phyloP scores from a whole-genome alignment of 2,797 vertebrate genomes.

The Sebastes glaucus region DNA sequence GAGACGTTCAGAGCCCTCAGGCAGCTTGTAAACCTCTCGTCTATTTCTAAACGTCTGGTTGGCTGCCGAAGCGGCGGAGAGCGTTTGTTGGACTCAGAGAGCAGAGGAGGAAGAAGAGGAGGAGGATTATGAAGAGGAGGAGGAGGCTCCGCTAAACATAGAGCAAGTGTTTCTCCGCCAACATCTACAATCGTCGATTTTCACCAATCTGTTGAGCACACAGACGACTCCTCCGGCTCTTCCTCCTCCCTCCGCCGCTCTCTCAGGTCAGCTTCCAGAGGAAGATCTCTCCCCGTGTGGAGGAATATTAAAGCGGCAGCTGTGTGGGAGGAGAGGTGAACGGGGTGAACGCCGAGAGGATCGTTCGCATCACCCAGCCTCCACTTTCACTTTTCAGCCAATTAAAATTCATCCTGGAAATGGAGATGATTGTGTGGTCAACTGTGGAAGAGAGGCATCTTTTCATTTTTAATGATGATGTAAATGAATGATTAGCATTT shows the following conservation, averaged over 20 bases:
- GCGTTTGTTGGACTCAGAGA: not conserved
- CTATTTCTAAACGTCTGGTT: slow-evolving; percentile 9
- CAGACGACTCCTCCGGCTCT: slow-evolving; percentile 15
- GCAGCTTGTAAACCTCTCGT: not conserved
- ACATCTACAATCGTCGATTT: slow-evolving; percentile 15
- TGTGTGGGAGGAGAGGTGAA: slow-evolving; percentile 56
- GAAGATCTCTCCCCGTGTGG: slow-evolving; percentile 13
- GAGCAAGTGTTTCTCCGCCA: slow-evolving; percentile 15
- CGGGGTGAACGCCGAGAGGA: slow-evolving; percentile 37
- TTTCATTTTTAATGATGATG: slow-evolving; percentile 16
- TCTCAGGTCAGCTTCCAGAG: slow-evolving; percentile 14
- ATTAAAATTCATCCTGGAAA: slow-evolving; percentile 50
- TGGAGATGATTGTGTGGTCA: slow-evolving; percentile 30
- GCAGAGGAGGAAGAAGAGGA: not conserved
- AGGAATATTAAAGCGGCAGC: slow-evolving; percentile 46
- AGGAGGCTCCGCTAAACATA: slow-evolving; percentile 26
- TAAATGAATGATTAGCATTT: not conserved
- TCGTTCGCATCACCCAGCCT: slow-evolving; percentile 27
- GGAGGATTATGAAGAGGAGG: not conserved
- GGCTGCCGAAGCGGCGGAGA: not conserved
- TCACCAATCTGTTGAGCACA: slow-evolving; percentile 19
- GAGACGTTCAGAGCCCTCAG: not conserved
- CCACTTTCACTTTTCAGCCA: slow-evolving; percentile 28
- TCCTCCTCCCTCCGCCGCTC: not conserved
- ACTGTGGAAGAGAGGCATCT: not conserved